Percentiles rank a stretch among this genome's conserved stretches.
phyloP scores from a whole-genome alignment of 2,113 vertebrate genomes.

The Nycticebus coucang region DNA sequence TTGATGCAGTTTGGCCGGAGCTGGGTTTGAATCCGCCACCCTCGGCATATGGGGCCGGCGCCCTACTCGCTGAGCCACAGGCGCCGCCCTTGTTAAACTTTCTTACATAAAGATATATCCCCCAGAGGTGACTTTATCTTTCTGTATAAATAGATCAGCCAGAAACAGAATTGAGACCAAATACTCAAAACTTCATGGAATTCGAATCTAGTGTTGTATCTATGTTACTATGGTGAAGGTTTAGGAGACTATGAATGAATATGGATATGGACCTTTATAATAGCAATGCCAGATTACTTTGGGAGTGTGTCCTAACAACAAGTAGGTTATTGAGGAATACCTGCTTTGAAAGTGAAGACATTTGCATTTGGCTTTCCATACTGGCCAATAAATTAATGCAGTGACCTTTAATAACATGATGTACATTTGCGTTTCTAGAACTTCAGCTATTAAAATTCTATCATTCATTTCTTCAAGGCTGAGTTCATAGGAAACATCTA shows the following conservation, averaged over 20 bases:
- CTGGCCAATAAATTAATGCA: constrained; percentile 40
- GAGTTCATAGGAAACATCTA: background rate
- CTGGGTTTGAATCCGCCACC: too few species aligned
- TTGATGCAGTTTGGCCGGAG: too few species aligned
- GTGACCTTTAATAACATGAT: background rate
- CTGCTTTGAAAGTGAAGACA: background rate
- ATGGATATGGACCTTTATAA: background rate
- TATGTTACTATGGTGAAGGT: background rate
- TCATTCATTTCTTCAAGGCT: background rate
- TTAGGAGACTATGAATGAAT: background rate
- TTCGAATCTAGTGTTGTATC: background rate
- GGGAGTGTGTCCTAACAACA: background rate
- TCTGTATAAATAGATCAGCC: constrained; percentile 47
- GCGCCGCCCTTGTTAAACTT: constrained; percentile 53
- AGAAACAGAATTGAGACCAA: background rate
- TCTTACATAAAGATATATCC: constrained; percentile 24
- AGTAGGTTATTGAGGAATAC: background rate
- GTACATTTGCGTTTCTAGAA: background rate
- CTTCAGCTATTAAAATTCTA: constrained; percentile 35
- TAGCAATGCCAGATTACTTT: background rate
- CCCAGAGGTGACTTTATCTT: constrained; percentile 29
- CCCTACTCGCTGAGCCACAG: too few species aligned
- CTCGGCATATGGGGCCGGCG: too few species aligned
- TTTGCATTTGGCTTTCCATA: background rate
- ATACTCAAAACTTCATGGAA: background rate